phyloP scores from a whole-genome alignment of 1,140 invertebrate species.

The Apis laboriosa region DNA sequence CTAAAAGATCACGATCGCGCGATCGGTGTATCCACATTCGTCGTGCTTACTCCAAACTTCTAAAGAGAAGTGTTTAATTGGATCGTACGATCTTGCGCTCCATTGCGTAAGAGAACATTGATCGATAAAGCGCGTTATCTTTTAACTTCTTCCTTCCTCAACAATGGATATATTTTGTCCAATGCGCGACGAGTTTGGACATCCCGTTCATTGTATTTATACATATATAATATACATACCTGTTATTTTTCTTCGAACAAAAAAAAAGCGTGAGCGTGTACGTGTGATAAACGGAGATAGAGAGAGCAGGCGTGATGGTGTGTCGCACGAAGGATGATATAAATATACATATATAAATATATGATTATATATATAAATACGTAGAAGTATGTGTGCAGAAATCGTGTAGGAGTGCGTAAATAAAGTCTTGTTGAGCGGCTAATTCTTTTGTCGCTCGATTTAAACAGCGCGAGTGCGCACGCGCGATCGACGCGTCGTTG shows the following conservation, averaged over 20 bases:
- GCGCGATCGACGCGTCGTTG: background rate
- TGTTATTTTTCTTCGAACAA: constrained; percentile 65
- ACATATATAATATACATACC: constrained; percentile 59
- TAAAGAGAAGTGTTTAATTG: background rate
- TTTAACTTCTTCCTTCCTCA: background rate
- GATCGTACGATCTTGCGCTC: background rate
- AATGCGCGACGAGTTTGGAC: constrained; percentile 2
- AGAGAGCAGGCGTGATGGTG: background rate
- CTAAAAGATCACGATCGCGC: constrained; percentile 54
- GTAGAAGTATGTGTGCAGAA: background rate
- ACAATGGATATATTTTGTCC: background rate
- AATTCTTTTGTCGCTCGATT: constrained; percentile 48
- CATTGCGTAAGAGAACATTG: background rate
- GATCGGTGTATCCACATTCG: constrained; percentile 24
- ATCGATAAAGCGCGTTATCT: too few species aligned
- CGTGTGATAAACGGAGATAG: constrained; percentile 31
- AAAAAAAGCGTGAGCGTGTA: constrained; percentile 32
- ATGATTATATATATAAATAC: constrained; percentile 15
- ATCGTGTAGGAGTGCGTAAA: constrained; percentile 20
- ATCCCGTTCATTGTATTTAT: constrained; percentile 49
- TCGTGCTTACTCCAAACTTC: background rate
- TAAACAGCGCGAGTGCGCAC: background rate
- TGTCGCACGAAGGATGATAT: constrained; percentile 4
- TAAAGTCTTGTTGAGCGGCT: constrained; percentile 34
- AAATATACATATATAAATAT: constrained; percentile 34